These are phyloP conservation scores for Pogonocichla stellata DNA, from an alignment of 2,113 vertebrate genomes.

Conservation along the genomic window DNA sequence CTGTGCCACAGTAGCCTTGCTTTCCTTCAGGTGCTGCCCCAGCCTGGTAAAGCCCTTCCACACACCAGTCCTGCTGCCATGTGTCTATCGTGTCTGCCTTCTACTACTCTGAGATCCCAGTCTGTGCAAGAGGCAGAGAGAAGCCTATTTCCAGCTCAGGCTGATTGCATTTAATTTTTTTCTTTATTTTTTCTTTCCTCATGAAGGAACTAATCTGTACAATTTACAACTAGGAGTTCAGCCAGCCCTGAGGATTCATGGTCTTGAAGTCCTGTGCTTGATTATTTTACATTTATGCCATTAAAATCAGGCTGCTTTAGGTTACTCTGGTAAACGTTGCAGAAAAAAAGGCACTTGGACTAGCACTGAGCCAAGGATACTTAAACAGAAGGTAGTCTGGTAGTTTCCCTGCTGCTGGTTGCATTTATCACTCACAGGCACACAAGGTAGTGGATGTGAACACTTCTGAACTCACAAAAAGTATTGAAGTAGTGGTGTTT, in stretches of 20 bases:
- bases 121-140: neutral
- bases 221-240: neutral
- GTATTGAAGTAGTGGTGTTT: neutral
- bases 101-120: neutral
- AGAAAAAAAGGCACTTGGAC: neutral
- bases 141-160: neutral
- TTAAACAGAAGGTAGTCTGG: neutral
- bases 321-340: neutral
- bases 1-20: neutral
- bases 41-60: neutral
- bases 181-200: neutral
- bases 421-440: neutral
- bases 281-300: neutral
- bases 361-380: neutral
- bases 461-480: neutral
- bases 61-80: neutral
- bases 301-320: neutral
- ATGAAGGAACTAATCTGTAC: neutral
- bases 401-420: neutral
- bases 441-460: neutral
- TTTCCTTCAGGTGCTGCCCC: neutral
- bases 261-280: neutral
- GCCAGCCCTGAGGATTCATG: neutral
- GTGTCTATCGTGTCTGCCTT: accelerated
- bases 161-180: neutral